Percentiles rank a stretch among this genome's conserved stretches.
Conservation (phyloP, 2,888 invertebrate genomes). For the Synanthedon myopaeformis region DNA sequence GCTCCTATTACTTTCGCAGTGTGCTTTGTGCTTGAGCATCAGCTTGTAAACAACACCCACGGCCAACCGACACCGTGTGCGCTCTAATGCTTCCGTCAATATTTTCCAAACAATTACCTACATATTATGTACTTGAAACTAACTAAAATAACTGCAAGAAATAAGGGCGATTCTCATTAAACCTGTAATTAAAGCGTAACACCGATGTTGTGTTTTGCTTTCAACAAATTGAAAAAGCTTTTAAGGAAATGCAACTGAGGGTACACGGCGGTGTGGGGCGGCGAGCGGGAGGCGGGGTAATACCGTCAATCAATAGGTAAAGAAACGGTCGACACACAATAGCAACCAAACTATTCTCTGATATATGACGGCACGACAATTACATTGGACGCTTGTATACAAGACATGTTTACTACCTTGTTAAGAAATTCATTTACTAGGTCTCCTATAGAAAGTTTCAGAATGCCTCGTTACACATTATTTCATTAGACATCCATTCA, state of each 20-base stretch:
- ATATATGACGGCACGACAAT: slow-evolving; percentile 16
- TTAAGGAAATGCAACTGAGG: slow-evolving; percentile 36
- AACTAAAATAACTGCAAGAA: neutral
- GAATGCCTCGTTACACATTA: neutral
- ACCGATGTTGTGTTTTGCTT: neutral
- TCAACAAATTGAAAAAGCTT: neutral
- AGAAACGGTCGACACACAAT: slow-evolving; percentile 27
- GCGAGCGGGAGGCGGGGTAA: slow-evolving; percentile 15
- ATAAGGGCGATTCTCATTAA: neutral
- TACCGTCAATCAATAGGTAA: slow-evolving; percentile 47
- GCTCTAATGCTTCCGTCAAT: slow-evolving; percentile 22
- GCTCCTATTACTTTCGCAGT: neutral
- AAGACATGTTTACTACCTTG: slow-evolving; percentile 20
- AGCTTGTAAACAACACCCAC: slow-evolving; percentile 36
- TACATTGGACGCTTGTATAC: slow-evolving; percentile 18
- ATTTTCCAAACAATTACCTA: slow-evolving; percentile 16
- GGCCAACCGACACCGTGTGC: slow-evolving; percentile 8
- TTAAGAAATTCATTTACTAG: slow-evolving; percentile 14
- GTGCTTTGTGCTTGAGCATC: slow-evolving; percentile 4
- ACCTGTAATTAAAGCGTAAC: neutral
- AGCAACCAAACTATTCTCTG: slow-evolving; percentile 16
- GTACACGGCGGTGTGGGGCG: slow-evolving; percentile 12
- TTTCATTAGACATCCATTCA: neutral
- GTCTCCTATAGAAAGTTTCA: neutral
- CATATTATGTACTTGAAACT: neutral